Conservation (phyloP, 2,888 invertebrate genomes). For the Andrena trimmerana region DNA sequence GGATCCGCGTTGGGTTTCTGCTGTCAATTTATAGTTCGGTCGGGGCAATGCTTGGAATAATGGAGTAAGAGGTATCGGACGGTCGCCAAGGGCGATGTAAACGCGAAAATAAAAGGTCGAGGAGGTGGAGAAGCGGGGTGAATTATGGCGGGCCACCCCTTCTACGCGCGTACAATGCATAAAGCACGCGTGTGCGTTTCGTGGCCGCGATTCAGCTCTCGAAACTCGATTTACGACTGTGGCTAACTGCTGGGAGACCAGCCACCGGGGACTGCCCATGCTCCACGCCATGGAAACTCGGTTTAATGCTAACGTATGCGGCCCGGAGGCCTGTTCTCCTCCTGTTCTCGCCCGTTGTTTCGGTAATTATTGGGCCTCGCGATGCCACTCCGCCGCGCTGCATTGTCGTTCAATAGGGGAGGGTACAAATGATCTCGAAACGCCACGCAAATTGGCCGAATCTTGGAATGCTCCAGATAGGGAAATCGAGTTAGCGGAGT, state of each 20-base stretch:
- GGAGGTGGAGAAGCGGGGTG: constrained; percentile 36
- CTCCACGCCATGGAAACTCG: constrained; percentile 21
- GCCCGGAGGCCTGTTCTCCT: constrained; percentile 34
- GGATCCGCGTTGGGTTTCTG: not conserved
- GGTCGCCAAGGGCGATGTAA: not conserved
- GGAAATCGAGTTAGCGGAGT: too few species aligned
- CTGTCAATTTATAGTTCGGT: not conserved
- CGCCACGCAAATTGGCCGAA: constrained; percentile 16
- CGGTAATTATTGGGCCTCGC: constrained; percentile 29
- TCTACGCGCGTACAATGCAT: constrained; percentile 52
- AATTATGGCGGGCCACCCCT: constrained; percentile 64
- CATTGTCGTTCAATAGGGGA: too few species aligned
- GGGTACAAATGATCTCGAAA: constrained; percentile 17
- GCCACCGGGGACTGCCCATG: constrained; percentile 31
- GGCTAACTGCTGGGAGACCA: constrained; percentile 59
- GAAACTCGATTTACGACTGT: constrained; percentile 68
- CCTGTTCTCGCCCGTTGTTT: constrained; percentile 15
- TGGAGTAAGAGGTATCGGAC: not conserved
- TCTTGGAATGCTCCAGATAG: not conserved
- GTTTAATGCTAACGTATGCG: constrained; percentile 41
- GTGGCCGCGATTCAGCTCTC: constrained; percentile 62
- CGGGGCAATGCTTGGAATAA: not conserved
- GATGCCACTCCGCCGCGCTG: not conserved
- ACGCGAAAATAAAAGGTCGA: constrained; percentile 28
- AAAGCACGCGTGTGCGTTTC: constrained; percentile 53